phyloP scores from a whole-genome alignment of 2,888 invertebrate species.

The Diploptera punctata region DNA sequence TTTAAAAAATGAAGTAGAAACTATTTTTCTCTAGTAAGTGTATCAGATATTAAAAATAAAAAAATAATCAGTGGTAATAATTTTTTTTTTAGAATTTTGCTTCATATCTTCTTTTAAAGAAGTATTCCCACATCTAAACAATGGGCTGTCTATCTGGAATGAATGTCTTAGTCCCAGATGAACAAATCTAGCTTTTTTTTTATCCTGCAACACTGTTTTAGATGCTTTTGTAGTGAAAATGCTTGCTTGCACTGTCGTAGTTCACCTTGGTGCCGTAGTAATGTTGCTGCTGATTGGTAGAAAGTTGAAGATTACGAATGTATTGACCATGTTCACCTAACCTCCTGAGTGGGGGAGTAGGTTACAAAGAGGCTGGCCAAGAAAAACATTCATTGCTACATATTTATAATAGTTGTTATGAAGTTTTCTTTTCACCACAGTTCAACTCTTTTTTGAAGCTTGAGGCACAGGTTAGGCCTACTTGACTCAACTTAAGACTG shows the following conservation, averaged over 20 bases:
- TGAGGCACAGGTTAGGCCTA: slow-evolving; percentile 37
- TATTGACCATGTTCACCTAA: neutral
- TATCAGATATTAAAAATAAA: too few species aligned
- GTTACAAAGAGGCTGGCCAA: slow-evolving; percentile 18
- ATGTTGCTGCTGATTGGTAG: neutral
- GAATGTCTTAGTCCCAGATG: neutral
- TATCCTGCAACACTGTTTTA: neutral
- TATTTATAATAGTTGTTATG: slow-evolving; percentile 8
- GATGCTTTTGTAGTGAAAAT: slow-evolving; percentile 5
- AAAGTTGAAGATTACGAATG: neutral
- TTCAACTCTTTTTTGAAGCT: slow-evolving; percentile 16
- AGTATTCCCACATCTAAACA: too few species aligned
- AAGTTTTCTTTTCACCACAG: slow-evolving; percentile 14
- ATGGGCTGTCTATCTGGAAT: too few species aligned
- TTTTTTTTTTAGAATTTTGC: too few species aligned
- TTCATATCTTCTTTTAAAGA: too few species aligned
- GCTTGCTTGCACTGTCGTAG: slow-evolving; percentile 1
- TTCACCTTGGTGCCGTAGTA: slow-evolving; percentile 7
- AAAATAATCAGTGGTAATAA: too few species aligned
- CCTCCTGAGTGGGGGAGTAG: neutral
- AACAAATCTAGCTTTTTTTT: neutral
- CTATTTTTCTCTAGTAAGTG: too few species aligned
- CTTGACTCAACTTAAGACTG: slow-evolving; percentile 41
- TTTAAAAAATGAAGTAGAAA: too few species aligned
- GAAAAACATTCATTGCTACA: slow-evolving; percentile 13